Conservation (phyloP, 2,113 vertebrate genomes). For the Solea senegalensis region DNA sequence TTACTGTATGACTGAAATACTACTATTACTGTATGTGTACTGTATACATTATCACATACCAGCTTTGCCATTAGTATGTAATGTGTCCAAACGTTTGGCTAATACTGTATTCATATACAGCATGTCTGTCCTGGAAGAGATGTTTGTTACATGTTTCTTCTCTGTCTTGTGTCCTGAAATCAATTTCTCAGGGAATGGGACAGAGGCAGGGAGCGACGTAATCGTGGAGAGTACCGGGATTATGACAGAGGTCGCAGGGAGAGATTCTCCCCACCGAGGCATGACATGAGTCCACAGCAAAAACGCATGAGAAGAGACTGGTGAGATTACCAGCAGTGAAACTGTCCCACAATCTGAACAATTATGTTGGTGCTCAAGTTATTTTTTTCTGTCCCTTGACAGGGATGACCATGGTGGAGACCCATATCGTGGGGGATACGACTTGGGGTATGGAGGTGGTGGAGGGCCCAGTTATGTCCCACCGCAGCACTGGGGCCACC, state of each 20-base stretch:
- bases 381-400: conserved; percentile 36
- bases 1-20: too few relatives aligned
- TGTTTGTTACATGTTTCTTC: not conserved
- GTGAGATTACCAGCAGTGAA: conserved; percentile 67
- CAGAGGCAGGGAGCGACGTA: conserved; percentile 88
- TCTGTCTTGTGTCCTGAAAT: conserved; percentile 22
- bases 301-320: conserved; percentile 94
- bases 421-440: conserved; percentile 90
- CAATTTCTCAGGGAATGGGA: conserved; percentile 87
- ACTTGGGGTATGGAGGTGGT: conserved; percentile 89
- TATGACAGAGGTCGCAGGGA: conserved; percentile 90
- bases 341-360: not conserved
- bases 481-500: conserved; percentile 93
- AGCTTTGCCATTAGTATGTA: too few relatives aligned
- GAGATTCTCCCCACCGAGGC: conserved; percentile 89
- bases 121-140: too few relatives aligned
- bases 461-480: conserved; percentile 91
- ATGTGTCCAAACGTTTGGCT: too few relatives aligned
- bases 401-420: conserved; percentile 93
- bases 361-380: not conserved
- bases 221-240: conserved; percentile 90
- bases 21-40: too few relatives aligned
- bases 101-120: too few relatives aligned
- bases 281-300: conserved; percentile 91
- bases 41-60: too few relatives aligned